Base-by-base conservation (phyloP, 2,797 vertebrate species). In the Diceros bicornis region DNA sequence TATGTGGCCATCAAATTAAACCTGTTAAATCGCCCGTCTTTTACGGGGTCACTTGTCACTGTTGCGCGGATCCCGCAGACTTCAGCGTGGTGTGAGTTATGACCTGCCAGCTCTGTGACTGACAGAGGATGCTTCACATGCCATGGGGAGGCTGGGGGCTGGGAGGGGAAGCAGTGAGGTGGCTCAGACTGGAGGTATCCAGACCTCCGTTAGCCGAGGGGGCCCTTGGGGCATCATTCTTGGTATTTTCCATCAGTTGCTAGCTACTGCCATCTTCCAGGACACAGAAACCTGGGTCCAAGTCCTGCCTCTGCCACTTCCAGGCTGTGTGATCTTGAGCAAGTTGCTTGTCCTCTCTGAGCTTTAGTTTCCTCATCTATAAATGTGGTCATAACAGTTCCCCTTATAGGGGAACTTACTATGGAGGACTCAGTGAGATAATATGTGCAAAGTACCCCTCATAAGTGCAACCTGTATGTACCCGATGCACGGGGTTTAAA, bases 1-100 rank as follows among this genome's bases (percentile, higher is more conserved):
- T 97, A 97, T 94, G 94, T 81, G 75, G 96, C 95, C 75, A 91
- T 98, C 97, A 98, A 91, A 97, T 96, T 96, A 97, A 97, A 90
- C 90, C 96, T 20, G 32, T 96, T 82, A 96, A 98, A 97, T 97
- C 12, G 69, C 93, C 91, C 34, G 14, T 94, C 85, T 98, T 94
- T 97, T 96, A 95, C 0, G 18, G 96, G 93, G 94, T 96, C 77
- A 34, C 91, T 91, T 92, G 87, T 91, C 32, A 4, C 41, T 14
- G 0, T 13, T 6, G 52, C 2, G 1, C 0, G 5, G 87, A 61
- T 94, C 77, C 88, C 6, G 0, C 47, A 69, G 91, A 85, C 61
- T 41, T 74, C 32, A 57, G 88, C 29, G 0, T 2, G 2, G 12
- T 37, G 27, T 59, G 79, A 94, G 92, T 92, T 81, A 90, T 0